Evolutionary conservation across 2,797 vertebrate genomes (phyloP), one percentile per base, ranked within the genome.

Genomic region (Fringilla coelebs): DNA sequence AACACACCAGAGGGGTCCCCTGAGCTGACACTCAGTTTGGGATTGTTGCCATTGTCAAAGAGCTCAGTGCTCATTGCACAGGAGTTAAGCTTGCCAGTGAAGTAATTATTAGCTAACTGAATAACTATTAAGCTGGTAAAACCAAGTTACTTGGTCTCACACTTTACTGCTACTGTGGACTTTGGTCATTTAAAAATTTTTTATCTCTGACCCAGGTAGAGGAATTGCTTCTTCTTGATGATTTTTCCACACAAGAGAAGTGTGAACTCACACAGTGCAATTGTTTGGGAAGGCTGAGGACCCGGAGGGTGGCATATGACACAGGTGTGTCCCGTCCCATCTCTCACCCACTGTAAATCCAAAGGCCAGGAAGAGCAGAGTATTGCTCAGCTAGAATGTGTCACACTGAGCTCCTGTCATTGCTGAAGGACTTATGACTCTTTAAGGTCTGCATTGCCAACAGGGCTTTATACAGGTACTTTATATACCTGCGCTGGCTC

Each of bases 321-420:
- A 31, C 2, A 1, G 58, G 46, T 45, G 3, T 0, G 1, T 31
- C 4, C 20, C 0, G 7, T 45, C 45, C 43, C 25, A 2, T 31
- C 15, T 74, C 88, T 40, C 60, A 38, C 43, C 26, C 29, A 2
- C 65, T 6, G 26, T 11, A 48, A 66, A 29, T 34, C 49, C 46
- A 45, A 85, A 72, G 58, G 28, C 31, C 12, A 2, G 34, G 49
- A 68, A 51, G 38, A 51, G 4, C 1, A 3, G 31, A 43, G 45
- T 58, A 2, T 60, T 88, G 85, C 76, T 38, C 41, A 75, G 49
- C 21, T 80, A 22, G 15, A 83, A 85, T n/a, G 34, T 52, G 51
- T 79, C 68, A 31, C 51, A 22, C 12, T 4, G 21, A 55, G 20
- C 16, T 57, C 32, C 46, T 55, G 36, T 14, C 54, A 10, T 68